Evolutionary conservation across 2,113 vertebrate species (phyloP).

Genomic region (Neotoma lepida): DNA sequence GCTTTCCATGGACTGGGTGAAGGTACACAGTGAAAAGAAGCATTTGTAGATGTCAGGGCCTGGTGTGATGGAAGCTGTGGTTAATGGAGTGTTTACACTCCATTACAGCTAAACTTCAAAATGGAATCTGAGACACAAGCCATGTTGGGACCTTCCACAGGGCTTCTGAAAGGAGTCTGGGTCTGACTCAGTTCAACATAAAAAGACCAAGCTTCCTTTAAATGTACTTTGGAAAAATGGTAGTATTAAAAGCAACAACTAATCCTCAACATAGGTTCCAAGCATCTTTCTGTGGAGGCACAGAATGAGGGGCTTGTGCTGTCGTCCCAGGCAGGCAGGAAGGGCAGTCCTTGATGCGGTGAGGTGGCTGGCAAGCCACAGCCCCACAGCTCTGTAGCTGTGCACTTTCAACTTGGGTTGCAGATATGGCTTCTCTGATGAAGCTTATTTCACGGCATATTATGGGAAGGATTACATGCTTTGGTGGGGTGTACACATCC

Average conservation of each 20-base stretch:
- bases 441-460: not conserved
- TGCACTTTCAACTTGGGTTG: not conserved
- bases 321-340: rapidly evolving
- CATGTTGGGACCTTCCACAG: not conserved
- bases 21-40: not conserved
- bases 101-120: not conserved
- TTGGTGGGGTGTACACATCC: not conserved
- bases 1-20: not conserved
- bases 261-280: not conserved
- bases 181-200: not conserved
- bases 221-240: not conserved
- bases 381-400: rapidly evolving
- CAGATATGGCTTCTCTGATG: not conserved
- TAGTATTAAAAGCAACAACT: not conserved
- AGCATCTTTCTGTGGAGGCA: not conserved
- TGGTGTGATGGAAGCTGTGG: not conserved
- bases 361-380: not conserved
- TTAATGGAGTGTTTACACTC: not conserved
- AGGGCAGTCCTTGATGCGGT: rapidly evolving
- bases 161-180: not conserved
- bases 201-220: slow-evolving; percentile 11
- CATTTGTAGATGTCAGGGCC: not conserved
- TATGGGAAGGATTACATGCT: not conserved
- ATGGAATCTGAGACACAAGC: not conserved
- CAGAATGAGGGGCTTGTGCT: not conserved